These are phyloP conservation scores for Chromobotia macracanthus DNA, from an alignment of 2,797 vertebrate genomes.

Conservation along the genomic window DNA sequence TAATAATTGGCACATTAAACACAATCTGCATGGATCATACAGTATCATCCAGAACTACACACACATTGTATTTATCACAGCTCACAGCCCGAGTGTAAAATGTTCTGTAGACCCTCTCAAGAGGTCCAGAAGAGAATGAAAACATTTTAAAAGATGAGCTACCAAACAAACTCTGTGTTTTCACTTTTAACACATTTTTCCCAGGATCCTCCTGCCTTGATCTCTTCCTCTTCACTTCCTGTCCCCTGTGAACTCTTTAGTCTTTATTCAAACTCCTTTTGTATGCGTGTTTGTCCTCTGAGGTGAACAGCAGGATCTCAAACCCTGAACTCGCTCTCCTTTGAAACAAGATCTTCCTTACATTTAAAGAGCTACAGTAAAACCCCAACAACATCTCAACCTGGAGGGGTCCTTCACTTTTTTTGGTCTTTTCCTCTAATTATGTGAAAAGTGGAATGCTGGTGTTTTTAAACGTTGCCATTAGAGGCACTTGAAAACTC, in stretches of 20 bases:
- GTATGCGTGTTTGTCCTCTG: slow-evolving; percentile 36
- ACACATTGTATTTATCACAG: too few species aligned
- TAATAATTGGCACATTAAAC: too few species aligned
- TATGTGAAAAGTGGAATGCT: background rate
- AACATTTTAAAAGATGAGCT: background rate
- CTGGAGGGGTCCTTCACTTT: slow-evolving; percentile 13
- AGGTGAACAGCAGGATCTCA: slow-evolving; percentile 18
- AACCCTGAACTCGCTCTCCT: slow-evolving; percentile 10
- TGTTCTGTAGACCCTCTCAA: background rate
- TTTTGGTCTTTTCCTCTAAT: slow-evolving; percentile 15
- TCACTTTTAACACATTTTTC: too few species aligned
- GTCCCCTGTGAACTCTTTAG: slow-evolving; percentile 19
- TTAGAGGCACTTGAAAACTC: background rate
- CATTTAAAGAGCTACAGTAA: slow-evolving; percentile 17
- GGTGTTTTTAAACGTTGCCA: slow-evolving; percentile 2
- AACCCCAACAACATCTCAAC: slow-evolving; percentile 20
- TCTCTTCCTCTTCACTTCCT: slow-evolving; percentile 12
- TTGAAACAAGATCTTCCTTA: slow-evolving; percentile 22
- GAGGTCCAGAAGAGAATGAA: background rate
- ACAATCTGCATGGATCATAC: too few species aligned
- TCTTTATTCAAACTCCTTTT: slow-evolving; percentile 7
- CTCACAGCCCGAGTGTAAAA: too few species aligned
- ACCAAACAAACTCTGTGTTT: background rate
- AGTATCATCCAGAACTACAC: too few species aligned
- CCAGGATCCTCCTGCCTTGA: background rate